Conservation (phyloP, 2,888 invertebrate species). For the Lasioglossum lativentre region DNA sequence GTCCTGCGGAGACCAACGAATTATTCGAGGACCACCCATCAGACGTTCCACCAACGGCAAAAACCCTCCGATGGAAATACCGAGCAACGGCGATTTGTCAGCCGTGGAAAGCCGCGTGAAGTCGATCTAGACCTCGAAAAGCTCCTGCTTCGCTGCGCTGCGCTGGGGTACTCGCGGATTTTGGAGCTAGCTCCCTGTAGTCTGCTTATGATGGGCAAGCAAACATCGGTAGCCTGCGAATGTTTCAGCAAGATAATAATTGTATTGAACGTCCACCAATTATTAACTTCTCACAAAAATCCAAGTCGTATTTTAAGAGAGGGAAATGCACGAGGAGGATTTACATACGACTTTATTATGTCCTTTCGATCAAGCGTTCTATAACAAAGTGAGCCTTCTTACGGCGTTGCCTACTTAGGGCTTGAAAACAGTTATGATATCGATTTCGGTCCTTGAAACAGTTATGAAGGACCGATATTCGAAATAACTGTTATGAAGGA, state of each 20-base stretch:
- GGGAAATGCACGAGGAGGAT: no score
- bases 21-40: conserved; percentile 69
- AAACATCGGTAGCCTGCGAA: background rate
- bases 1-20: conserved; percentile 65
- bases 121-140: conserved; percentile 21
- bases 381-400: no score
- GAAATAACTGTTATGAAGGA: no score
- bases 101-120: conserved; percentile 65
- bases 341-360: no score
- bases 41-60: conserved; percentile 58
- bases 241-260: background rate
- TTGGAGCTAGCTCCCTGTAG: background rate
- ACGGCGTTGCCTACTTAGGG: no score
- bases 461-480: no score
- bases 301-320: no score
- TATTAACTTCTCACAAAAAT: no score
- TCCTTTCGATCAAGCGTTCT: no score
- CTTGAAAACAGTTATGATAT: no score
- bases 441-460: no score
- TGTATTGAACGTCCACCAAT: background rate
- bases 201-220: background rate
- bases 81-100: conserved; percentile 59
- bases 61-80: conserved; percentile 65
- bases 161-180: background rate
- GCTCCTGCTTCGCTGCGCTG: background rate